phyloP scores from a whole-genome alignment of 2,113 vertebrate genomes.

The Phainopepla nitens region DNA sequence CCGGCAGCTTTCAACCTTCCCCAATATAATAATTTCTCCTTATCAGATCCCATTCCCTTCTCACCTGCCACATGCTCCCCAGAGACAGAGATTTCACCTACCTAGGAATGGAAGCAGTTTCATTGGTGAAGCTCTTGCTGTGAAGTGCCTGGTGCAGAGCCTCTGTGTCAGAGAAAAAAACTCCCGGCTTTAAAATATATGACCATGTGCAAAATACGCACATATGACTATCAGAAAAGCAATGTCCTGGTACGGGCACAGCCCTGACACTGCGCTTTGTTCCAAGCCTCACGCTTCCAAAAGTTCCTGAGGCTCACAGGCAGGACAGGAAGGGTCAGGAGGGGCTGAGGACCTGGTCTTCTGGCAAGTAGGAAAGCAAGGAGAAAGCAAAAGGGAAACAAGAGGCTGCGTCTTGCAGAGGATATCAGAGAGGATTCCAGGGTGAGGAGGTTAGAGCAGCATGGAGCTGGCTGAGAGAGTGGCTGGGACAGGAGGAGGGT shows the following conservation, averaged over 20 bases:
- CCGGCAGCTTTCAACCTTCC: background rate
- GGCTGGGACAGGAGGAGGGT: background rate
- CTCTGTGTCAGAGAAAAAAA: background rate
- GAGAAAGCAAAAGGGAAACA: background rate
- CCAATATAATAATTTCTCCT: background rate
- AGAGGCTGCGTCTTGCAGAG: background rate
- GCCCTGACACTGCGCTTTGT: background rate
- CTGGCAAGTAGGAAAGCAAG: background rate
- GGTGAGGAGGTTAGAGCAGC: background rate
- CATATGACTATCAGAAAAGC: background rate
- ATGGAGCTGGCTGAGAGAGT: background rate
- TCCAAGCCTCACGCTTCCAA: background rate
- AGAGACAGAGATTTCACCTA: slow-evolving; percentile 51
- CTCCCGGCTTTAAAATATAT: background rate
- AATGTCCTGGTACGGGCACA: background rate
- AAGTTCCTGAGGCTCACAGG: background rate
- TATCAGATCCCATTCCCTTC: background rate
- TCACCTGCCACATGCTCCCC: background rate
- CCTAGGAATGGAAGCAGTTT: slow-evolving; percentile 72
- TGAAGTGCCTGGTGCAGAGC: background rate
- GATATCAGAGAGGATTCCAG: background rate
- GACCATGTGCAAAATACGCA: background rate
- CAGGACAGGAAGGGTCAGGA: background rate
- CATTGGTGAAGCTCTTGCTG: slow-evolving; percentile 62
- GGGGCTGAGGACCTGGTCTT: background rate